Percentiles rank a stretch among this genome's conserved stretches.
Conservation (phyloP, 2,888 invertebrate genomes). For the Rhagonycha fulva region DNA sequence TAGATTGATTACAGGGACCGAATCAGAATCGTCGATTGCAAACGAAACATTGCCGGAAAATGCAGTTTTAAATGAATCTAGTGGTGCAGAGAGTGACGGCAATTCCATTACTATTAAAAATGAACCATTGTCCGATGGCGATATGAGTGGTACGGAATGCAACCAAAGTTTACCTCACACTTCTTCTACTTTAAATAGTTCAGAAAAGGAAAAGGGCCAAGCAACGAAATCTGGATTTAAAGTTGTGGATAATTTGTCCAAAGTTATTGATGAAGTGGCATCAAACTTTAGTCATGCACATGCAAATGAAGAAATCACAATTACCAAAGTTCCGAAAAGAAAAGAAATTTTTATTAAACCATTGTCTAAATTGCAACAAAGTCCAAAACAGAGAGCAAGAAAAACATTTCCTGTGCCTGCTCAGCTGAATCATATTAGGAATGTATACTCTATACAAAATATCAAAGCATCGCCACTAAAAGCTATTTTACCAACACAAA, state of each 20-base stretch:
- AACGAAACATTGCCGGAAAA: background rate
- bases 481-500: background rate
- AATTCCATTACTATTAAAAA: conserved; percentile 45
- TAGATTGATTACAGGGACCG: background rate
- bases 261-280: conserved; percentile 36
- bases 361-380: conserved; percentile 42
- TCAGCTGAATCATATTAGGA: conserved; percentile 16
- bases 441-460: conserved; percentile 9
- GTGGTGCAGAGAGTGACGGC: background rate
- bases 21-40: background rate
- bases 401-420: conserved; percentile 46
- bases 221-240: conserved; percentile 44
- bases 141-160: conserved; percentile 38
- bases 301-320: conserved; percentile 23
- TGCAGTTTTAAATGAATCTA: background rate
- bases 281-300: conserved; percentile 28
- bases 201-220: conserved; percentile 47
- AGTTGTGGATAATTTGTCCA: conserved; percentile 33
- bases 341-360: conserved; percentile 48
- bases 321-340: conserved; percentile 16
- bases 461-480: background rate
- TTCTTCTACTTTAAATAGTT: conserved; percentile 49
- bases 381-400: conserved; percentile 45
- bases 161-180: conserved; percentile 47
- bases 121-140: conserved; percentile 46